These are phyloP conservation scores for Okamejei kenojei DNA, from an alignment of 2,797 vertebrate species.

Conservation along the genomic window DNA sequence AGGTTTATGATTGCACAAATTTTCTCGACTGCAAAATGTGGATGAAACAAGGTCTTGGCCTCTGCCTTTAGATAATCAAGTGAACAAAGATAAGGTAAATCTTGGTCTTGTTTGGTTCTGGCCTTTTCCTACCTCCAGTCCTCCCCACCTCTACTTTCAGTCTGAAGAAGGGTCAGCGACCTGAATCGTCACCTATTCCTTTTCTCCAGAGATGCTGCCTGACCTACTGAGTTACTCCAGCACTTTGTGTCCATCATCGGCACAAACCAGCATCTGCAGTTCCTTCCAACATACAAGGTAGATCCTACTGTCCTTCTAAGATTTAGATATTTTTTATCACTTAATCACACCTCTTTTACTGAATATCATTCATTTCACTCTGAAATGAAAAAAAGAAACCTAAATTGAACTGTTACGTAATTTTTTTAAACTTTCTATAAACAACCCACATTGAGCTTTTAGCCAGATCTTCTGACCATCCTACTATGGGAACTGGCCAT, in stretches of 20 bases:
- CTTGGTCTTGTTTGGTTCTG: no score
- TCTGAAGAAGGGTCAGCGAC: no score
- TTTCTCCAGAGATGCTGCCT: no score
- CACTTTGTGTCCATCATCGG: no score
- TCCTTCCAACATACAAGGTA: no score
- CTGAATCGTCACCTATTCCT: no score
- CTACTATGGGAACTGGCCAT: no score
- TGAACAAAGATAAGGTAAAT: not conserved
- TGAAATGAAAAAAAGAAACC: not conserved
- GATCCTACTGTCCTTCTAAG: not conserved
- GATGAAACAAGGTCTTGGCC: conserved; percentile 44
- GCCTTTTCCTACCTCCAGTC: no score
- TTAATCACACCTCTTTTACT: not conserved
- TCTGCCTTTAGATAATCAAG: conserved; percentile 47
- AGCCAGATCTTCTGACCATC: no score
- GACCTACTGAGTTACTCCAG: no score
- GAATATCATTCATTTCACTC: not conserved
- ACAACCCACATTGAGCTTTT: not conserved
- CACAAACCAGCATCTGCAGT: no score
- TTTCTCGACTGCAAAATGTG: conserved; percentile 45
- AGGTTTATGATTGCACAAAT: conserved; percentile 43
- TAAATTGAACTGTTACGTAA: not conserved
- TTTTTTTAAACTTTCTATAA: not conserved
- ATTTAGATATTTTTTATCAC: not conserved
- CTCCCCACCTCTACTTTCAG: no score